These are phyloP conservation scores for Gymnarchus niloticus DNA, from an alignment of 2,113 vertebrate species.

Conservation along the genomic window DNA sequence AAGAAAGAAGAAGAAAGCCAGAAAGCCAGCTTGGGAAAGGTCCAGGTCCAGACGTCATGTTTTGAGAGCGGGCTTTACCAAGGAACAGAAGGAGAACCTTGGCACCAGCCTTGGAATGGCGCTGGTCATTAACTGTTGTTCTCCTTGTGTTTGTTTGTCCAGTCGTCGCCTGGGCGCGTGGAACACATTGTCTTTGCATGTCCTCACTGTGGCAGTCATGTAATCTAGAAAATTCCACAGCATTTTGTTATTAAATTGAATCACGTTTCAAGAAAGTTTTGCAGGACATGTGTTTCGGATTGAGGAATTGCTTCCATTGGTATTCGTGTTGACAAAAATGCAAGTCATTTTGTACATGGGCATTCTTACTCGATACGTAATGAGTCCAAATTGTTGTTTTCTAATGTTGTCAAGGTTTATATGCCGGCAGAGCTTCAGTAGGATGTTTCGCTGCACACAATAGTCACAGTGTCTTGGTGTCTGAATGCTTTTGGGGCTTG, in stretches of 20 bases:
- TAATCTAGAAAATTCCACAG: neutral
- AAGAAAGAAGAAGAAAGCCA: neutral
- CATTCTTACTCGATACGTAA: neutral
- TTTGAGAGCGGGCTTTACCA: neutral
- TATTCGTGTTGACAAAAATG: neutral
- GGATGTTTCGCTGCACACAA: neutral
- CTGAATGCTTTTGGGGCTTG: neutral
- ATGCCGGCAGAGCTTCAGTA: neutral
- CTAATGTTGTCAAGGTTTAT: slow-evolving; percentile 6
- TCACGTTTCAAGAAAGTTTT: neutral
- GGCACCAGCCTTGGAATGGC: neutral
- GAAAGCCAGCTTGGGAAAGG: neutral
- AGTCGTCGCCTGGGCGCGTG: neutral
- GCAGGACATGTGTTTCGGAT: slow-evolving; percentile 16
- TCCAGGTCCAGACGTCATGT: neutral
- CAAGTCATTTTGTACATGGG: neutral
- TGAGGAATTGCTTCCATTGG: neutral
- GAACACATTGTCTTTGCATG: slow-evolving; percentile 11
- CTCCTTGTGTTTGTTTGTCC: slow-evolving; percentile 14
- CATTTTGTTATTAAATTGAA: slow-evolving; percentile 12
- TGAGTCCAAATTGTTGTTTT: neutral
- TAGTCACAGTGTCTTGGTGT: neutral
- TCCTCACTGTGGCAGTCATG: neutral
- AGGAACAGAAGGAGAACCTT: neutral
- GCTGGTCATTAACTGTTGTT: neutral